These are phyloP conservation scores for Etheostoma perlongum DNA, from an alignment of 2,797 vertebrate species.

Conservation along the genomic window DNA sequence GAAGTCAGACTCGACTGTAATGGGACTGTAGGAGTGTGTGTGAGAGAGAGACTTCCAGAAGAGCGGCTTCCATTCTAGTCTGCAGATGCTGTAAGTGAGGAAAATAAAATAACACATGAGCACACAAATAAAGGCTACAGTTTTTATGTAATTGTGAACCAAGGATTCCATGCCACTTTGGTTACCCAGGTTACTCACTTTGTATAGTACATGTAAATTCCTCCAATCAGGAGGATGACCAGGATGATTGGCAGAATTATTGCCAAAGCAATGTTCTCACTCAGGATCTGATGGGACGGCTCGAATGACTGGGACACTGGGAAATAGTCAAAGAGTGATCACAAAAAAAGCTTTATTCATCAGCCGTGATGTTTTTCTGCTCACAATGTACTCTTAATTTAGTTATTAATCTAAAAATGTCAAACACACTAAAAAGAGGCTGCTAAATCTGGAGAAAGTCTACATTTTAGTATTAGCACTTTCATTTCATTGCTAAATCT, in stretches of 20 bases:
- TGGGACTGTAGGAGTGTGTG: constrained; percentile 95
- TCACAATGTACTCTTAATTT: not conserved
- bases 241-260: constrained; percentile 93
- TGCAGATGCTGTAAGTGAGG: constrained; percentile 80
- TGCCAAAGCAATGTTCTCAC: constrained; percentile 93
- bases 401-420: not conserved
- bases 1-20: constrained; percentile 94
- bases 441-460: not conserved
- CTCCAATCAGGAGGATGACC: constrained; percentile 93
- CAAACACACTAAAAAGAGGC: not conserved
- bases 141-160: not conserved
- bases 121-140: not conserved
- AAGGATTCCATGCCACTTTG: not conserved
- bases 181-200: constrained; percentile 83
- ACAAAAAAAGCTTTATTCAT: not conserved
- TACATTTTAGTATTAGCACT: not conserved
- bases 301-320: constrained; percentile 93
- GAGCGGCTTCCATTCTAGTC: constrained; percentile 93
- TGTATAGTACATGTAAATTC: constrained; percentile 95
- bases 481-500: not conserved
- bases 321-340: not conserved
- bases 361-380: not conserved
- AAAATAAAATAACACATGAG: constrained; percentile 4
- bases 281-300: constrained; percentile 91
- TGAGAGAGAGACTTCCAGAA: constrained; percentile 94